Conservation (phyloP, 2,113 vertebrate species). For the Colistium nudipinnis region DNA sequence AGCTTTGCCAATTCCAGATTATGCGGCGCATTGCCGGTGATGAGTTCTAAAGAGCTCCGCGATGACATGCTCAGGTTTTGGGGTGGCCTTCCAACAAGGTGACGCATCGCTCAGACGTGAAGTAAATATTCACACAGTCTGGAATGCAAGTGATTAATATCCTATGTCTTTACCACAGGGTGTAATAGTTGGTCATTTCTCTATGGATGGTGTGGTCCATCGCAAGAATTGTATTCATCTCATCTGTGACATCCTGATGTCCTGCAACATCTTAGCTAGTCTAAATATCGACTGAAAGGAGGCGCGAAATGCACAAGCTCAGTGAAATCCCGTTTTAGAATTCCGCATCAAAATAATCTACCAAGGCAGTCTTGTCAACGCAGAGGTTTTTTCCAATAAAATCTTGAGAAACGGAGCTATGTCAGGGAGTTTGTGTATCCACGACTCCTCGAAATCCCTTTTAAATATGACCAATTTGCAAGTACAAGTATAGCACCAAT, state of each 20-base stretch:
- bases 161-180: neutral
- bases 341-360: too few relatives aligned
- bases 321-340: too few relatives aligned
- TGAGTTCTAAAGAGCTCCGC: constrained; percentile 55
- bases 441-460: too few relatives aligned
- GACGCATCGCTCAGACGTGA: constrained; percentile 59
- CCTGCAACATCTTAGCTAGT: too few relatives aligned
- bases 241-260: too few relatives aligned
- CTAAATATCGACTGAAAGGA: too few relatives aligned
- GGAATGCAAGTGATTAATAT: constrained; percentile 59
- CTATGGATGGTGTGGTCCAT: neutral
- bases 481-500: neutral
- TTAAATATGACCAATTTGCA: neutral
- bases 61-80: constrained; percentile 67
- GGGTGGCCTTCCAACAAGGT: constrained; percentile 42
- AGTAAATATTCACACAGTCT: constrained; percentile 58
- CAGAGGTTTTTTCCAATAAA: too few relatives aligned
- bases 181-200: neutral
- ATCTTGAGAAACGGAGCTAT: too few relatives aligned
- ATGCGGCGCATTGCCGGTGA: constrained; percentile 43
- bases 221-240: too few relatives aligned
- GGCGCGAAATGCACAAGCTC: too few relatives aligned
- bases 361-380: too few relatives aligned
- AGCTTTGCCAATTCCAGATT: constrained; percentile 58
- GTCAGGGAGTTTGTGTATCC: too few relatives aligned